Conservation (phyloP, 2,888 invertebrate genomes). For the Tiliacea citrago region DNA sequence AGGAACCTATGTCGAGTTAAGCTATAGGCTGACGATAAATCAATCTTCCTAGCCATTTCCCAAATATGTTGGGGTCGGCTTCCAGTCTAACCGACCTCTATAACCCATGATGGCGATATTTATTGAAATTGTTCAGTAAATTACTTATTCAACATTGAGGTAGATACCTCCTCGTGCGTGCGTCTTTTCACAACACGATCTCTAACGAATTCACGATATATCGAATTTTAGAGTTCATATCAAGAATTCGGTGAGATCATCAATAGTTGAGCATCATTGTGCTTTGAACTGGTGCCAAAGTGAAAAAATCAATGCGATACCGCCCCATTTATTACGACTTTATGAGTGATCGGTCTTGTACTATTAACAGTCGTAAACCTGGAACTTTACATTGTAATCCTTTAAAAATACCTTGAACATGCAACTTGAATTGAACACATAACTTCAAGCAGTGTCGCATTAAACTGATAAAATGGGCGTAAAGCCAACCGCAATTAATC, state of each 20-base stretch:
- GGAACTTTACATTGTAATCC: constrained; percentile 15
- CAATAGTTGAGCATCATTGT: constrained; percentile 66
- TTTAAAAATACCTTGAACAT: too few relatives aligned
- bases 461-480: constrained; percentile 12
- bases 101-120: too few relatives aligned
- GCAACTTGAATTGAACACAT: too few relatives aligned
- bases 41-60: too few relatives aligned
- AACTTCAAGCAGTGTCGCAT: constrained; percentile 19
- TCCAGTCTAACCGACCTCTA: too few relatives aligned
- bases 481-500: constrained; percentile 36
- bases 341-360: constrained; percentile 24
- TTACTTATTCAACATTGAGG: neutral
- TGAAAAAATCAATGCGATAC: constrained; percentile 54
- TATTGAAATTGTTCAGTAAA: neutral
- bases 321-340: constrained; percentile 49
- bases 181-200: constrained; percentile 34
- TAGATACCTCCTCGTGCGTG: constrained; percentile 5
- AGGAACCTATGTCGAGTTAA: neutral
- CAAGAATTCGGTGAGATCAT: constrained; percentile 72
- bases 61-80: too few relatives aligned
- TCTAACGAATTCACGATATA: constrained; percentile 47
- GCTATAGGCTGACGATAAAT: neutral
- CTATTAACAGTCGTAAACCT: constrained; percentile 32
- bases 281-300: constrained; percentile 71
- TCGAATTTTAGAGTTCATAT: constrained; percentile 64